Base-by-base conservation (phyloP, 2,888 invertebrate genomes). In the Drosophila gaucha region DNA sequence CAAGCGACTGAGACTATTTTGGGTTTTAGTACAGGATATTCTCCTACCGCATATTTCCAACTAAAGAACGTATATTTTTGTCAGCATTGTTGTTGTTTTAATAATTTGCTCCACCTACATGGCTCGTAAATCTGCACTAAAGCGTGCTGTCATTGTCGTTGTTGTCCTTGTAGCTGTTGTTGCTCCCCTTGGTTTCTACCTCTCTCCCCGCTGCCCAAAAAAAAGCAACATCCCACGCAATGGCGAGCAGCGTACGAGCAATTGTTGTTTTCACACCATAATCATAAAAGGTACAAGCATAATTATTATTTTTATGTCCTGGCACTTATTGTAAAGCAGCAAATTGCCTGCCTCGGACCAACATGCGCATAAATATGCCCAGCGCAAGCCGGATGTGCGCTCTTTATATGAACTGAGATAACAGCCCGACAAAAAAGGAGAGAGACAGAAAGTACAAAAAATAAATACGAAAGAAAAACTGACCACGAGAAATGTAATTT, bases 231-330 rank as follows among this genome's bases (percentile, higher is more conserved):
- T 18, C 51, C 46, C 36, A 62, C 50, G 50, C 43, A 46, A 20
- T 9, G 12, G 28, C 65, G 22, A 6, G 14, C 59, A 26, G 36
- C 57, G 55, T 49, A 66, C 50, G 52, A 69, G 62, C 85, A 87
- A 85, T 87, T 88, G 87, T 85, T 85, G 80, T 88, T 85, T 87
- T 87, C 88, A 78, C 78, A 79, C 87, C 86, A 80, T 85, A 88
- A 89, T 83, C 88, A 84, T 82, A 89, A 88, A 78, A 86, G 80
- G 75, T 88, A 88, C 80, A 86, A 88, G 80, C 83, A 89, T 89
- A 84, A 88, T 89, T 85, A 89, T 87, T 87, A 89, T 86, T 87
- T 87, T 89, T 87, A 89, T 89, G 89, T 88, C 74, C 73, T 70
- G 74, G 78, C 86, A 88, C 86, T 84, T 88, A 84, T 87, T 82